Evolutionary conservation across 2,113 vertebrate genomes (phyloP).

Genomic region (Gopherus flavomarginatus): DNA sequence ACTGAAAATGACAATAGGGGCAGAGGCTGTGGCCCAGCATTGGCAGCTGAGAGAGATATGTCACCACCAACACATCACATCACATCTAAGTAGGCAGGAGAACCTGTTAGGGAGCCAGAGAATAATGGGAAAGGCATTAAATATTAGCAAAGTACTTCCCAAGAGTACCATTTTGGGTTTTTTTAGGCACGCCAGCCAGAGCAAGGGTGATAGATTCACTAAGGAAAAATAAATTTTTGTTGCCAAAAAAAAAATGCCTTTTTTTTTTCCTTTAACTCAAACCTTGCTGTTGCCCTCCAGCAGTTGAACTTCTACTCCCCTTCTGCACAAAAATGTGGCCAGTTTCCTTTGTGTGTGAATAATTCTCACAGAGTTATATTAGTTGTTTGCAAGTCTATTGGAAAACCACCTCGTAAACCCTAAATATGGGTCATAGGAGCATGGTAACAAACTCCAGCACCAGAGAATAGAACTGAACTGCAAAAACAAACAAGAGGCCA

Average conservation of each 20-base stretch:
- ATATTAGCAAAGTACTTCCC: constrained; percentile 77
- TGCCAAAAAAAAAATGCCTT: constrained; percentile 24
- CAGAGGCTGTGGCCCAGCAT: constrained; percentile 53
- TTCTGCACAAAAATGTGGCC: constrained; percentile 39
- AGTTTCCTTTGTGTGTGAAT: constrained; percentile 47
- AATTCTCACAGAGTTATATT: constrained; percentile 47
- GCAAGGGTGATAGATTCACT: constrained; percentile 66
- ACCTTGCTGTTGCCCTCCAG: constrained; percentile 61
- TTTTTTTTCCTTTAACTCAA: constrained; percentile 58
- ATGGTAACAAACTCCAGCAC: constrained; percentile 22
- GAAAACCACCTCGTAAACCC: not conserved
- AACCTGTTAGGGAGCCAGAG: constrained; percentile 54
- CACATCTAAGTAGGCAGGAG: constrained; percentile 66
- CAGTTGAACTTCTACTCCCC: constrained; percentile 63
- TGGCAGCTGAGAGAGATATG: constrained; percentile 60
- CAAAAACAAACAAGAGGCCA: not conserved
- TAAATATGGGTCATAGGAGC: constrained; percentile 48
- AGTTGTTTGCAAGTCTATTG: constrained; percentile 14
- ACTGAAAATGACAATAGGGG: constrained; percentile 17
- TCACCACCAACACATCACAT: constrained; percentile 70
- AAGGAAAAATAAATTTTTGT: constrained; percentile 61
- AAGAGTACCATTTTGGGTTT: constrained; percentile 71
- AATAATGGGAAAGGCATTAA: constrained; percentile 73
- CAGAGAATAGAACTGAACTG: not conserved
- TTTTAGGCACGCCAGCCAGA: constrained; percentile 65